Evolutionary conservation across 2,113 vertebrate species (phyloP).

Genomic region (Cepphus grylle): DNA sequence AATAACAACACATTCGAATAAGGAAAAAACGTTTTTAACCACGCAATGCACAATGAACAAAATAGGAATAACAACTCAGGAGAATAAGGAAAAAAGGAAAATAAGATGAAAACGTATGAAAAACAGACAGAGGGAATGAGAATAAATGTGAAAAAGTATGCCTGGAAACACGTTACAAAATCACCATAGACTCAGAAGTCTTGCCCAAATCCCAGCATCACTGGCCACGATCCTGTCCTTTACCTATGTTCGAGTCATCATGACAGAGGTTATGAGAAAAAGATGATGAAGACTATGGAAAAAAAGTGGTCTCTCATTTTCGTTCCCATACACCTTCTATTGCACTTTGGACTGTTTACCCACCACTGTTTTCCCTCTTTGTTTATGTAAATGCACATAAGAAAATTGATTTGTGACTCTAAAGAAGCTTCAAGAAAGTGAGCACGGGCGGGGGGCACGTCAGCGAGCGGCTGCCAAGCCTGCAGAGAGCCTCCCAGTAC

Average conservation of each 20-base stretch:
- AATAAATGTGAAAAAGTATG: not conserved
- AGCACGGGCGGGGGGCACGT: not conserved
- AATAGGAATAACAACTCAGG: not conserved
- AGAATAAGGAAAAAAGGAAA: not conserved
- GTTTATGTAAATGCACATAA: not conserved
- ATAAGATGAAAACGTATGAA: not conserved
- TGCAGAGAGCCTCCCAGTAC: not conserved
- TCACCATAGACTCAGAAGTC: not conserved
- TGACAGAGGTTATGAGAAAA: not conserved
- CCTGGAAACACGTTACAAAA: fast-evolving
- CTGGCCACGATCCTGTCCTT: not conserved
- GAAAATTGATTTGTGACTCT: not conserved
- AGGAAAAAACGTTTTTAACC: not conserved
- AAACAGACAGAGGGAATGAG: not conserved
- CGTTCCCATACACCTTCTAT: not conserved
- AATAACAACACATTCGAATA: not conserved
- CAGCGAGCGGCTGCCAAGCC: not conserved
- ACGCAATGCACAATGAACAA: not conserved
- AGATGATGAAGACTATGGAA: fast-evolving
- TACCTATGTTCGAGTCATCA: not conserved
- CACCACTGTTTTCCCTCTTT: not conserved
- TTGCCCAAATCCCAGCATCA: not conserved
- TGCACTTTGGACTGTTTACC: not conserved
- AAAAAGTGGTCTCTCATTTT: not conserved
- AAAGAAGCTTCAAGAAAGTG: not conserved